Evolutionary conservation across 2,113 vertebrate species (phyloP).

Genomic region (Melanerpes formicivorus): DNA sequence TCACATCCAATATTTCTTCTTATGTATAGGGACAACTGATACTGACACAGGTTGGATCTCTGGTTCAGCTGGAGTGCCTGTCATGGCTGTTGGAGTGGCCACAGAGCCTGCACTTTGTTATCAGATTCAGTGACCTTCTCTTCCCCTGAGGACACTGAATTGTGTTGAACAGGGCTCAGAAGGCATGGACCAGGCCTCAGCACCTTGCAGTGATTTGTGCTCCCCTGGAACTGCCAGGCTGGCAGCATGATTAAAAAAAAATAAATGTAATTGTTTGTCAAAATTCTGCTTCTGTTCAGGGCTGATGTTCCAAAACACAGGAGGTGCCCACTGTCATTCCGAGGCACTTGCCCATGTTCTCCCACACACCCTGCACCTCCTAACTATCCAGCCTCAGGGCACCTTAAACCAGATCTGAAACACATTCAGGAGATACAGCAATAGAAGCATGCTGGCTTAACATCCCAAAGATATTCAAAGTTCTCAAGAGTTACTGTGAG

Average conservation of each 20-base stretch:
- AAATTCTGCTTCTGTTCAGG: too few species aligned
- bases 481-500: neutral
- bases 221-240: neutral
- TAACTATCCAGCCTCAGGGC: neutral
- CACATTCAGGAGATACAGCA: neutral
- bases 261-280: neutral
- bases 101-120: too few species aligned
- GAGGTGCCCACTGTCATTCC: neutral
- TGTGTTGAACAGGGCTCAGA: neutral
- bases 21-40: too few species aligned
- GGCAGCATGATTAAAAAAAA: neutral
- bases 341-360: neutral
- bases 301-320: neutral
- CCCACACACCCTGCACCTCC: neutral
- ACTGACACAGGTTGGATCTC: neutral
- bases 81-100: too few species aligned
- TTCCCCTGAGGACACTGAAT: neutral
- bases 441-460: neutral
- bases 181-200: neutral
- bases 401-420: neutral
- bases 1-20: neutral
- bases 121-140: neutral
- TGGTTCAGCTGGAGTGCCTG: neutral
- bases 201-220: neutral
- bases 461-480: neutral